These are phyloP conservation scores for Rhodeus uyekii DNA, from an alignment of 2,797 vertebrate species.

Conservation along the genomic window DNA sequence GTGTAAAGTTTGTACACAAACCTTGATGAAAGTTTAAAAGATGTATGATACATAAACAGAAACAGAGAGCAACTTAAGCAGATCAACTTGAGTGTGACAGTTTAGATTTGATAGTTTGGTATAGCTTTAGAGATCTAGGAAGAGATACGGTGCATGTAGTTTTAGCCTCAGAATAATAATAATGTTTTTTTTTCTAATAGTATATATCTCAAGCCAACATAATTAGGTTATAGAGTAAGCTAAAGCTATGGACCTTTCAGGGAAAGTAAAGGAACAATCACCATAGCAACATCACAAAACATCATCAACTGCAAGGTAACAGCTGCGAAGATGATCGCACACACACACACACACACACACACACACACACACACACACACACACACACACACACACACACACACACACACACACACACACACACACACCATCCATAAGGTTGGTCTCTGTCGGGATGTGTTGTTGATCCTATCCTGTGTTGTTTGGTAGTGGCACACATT, in stretches of 20 bases:
- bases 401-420: too few relatives aligned
- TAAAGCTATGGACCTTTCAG: slow-evolving; percentile 44
- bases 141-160: neutral
- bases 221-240: slow-evolving; percentile 11
- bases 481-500: slow-evolving; percentile 40
- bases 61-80: neutral
- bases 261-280: slow-evolving; percentile 52
- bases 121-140: neutral
- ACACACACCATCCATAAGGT: slow-evolving; percentile 10
- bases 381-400: too few relatives aligned
- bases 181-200: slow-evolving; percentile 25
- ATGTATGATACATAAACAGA: neutral
- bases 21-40: neutral
- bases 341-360: too few relatives aligned
- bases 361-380: too few relatives aligned
- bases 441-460: slow-evolving; percentile 17
- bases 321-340: slow-evolving; percentile 21
- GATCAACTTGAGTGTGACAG: neutral
- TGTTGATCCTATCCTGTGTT: slow-evolving; percentile 28
- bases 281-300: slow-evolving; percentile 56
- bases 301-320: slow-evolving; percentile 41
- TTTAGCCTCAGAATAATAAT: neutral
- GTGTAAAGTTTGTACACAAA: neutral
- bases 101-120: neutral
- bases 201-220: neutral